Percentiles rank a stretch among this genome's conserved stretches.
Conservation (phyloP, 2,113 vertebrate species). For the Engystomops pustulosus region DNA sequence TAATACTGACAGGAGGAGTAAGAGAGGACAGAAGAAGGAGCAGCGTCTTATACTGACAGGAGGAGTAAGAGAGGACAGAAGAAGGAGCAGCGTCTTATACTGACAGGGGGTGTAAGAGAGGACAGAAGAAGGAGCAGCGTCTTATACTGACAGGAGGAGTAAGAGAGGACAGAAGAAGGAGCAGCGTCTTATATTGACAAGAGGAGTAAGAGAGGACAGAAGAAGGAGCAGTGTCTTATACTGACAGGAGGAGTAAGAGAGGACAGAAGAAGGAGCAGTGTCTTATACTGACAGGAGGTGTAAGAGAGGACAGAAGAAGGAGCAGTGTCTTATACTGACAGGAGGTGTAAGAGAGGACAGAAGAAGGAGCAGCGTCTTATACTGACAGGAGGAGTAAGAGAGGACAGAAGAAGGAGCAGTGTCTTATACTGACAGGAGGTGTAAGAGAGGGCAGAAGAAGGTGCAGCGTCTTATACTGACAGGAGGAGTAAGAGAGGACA, state of each 20-base stretch:
- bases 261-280: not conserved
- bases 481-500: not conserved
- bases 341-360: not conserved
- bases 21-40: not conserved
- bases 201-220: too few relatives aligned
- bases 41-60: not conserved
- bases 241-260: too few relatives aligned
- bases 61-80: not conserved
- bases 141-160: not conserved
- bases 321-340: not conserved
- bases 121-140: not conserved
- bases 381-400: not conserved
- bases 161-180: not conserved
- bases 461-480: not conserved
- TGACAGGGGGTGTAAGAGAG: conserved; percentile 76
- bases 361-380: not conserved
- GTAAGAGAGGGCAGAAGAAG: not conserved
- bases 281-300: not conserved
- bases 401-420: not conserved
- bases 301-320: not conserved
- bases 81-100: conserved; percentile 56
- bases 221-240: too few relatives aligned
- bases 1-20: not conserved
- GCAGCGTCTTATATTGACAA: too few relatives aligned
- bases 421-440: too few relatives aligned